These are phyloP conservation scores for Forbesichthys papilliferus DNA, from an alignment of 2,113 vertebrate genomes.

Conservation along the genomic window DNA sequence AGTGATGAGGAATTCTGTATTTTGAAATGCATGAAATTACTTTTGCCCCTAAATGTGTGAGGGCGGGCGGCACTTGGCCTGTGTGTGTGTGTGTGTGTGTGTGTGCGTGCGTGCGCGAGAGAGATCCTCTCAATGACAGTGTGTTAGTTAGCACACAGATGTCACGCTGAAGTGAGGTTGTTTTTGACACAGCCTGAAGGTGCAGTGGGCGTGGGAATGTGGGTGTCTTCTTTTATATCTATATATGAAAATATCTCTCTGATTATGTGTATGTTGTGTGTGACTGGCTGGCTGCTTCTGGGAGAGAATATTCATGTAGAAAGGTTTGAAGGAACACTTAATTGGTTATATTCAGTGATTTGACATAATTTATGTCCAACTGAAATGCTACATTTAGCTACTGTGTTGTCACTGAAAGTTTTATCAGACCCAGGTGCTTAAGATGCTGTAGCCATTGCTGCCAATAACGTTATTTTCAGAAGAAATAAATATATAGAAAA, in stretches of 20 bases:
- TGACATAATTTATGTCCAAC: no score
- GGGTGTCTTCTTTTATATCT: constrained; percentile 69
- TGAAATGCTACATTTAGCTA: no score
- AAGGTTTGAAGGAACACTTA: constrained; percentile 32
- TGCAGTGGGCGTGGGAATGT: constrained; percentile 64
- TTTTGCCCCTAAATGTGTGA: constrained; percentile 32
- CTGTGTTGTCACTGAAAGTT: no score
- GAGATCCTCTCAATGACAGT: constrained; percentile 32
- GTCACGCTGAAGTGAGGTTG: constrained; percentile 43
- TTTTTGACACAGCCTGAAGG: constrained; percentile 54
- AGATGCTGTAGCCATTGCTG: no score
- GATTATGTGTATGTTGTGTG: constrained; percentile 68
- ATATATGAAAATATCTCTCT: constrained; percentile 16
- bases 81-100: constrained; percentile 1
- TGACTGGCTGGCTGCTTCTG: constrained; percentile 65
- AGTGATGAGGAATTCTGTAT: constrained; percentile 4
- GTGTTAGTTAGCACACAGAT: constrained; percentile 53
- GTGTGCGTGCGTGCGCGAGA: constrained; percentile 20
- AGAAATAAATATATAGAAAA: no score
- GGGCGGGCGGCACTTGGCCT: not conserved
- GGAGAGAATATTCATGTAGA: constrained; percentile 39
- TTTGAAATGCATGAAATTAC: constrained; percentile 29
- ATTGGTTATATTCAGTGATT: no score
- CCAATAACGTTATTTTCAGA: no score
- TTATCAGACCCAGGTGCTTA: no score